A percentile compares a stretch with the other conserved stretches of the same genome.
These are phyloP conservation scores for Geococcyx californianus DNA, from an alignment of 2,113 vertebrate species.

Conservation along the genomic window DNA sequence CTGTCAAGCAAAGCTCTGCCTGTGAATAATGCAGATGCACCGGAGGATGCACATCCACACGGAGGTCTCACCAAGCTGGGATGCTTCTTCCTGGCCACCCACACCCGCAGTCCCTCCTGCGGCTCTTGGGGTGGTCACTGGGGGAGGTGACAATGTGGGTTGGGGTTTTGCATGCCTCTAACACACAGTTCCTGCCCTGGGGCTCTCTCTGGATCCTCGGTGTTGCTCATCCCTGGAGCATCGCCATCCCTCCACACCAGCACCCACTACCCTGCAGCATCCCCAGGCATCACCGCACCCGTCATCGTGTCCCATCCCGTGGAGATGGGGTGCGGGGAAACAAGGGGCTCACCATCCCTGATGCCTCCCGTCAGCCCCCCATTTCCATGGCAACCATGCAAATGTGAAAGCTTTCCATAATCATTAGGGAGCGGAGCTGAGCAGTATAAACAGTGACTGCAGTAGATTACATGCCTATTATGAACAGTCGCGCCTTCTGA, in stretches of 20 bases:
- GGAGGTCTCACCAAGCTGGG: background rate
- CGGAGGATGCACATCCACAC: fast-evolving
- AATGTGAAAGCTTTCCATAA: conserved; percentile 76
- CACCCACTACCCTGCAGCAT: fast-evolving
- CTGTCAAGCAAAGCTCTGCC: background rate
- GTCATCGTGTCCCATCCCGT: fast-evolving
- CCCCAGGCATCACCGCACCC: fast-evolving
- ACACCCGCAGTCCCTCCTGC: fast-evolving
- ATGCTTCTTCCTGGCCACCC: background rate
- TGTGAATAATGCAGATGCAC: background rate
- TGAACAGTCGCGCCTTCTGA: conserved; percentile 74
- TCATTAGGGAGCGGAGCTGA: conserved; percentile 71
- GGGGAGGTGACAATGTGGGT: fast-evolving
- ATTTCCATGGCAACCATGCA: conserved; percentile 79
- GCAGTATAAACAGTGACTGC: conserved; percentile 80
- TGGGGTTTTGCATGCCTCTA: background rate
- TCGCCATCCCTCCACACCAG: fast-evolving
- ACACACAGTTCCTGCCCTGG: fast-evolving
- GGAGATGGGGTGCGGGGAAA: background rate
- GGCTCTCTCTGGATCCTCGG: background rate
- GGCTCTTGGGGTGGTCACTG: background rate
- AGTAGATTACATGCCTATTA: conserved; percentile 81
- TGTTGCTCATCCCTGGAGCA: fast-evolving
- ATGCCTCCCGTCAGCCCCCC: conserved; percentile 51
- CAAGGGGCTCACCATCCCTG: conserved; percentile 17